Evolutionary conservation across 2,888 invertebrate species (phyloP), one percentile per base, ranked within the genome.

Genomic region (Pherbina coryleti): DNA sequence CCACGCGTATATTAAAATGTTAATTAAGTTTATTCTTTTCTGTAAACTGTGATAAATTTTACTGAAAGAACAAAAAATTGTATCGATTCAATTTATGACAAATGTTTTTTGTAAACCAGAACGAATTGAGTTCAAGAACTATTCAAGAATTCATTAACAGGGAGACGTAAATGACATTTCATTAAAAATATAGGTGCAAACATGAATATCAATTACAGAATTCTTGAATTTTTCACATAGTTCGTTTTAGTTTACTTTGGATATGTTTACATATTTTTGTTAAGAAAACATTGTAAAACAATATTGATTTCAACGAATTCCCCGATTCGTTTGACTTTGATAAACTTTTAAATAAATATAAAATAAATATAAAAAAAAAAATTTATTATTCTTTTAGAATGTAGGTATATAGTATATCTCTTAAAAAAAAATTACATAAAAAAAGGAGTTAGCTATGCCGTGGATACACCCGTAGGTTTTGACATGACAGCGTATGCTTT

Each of bases 1-100:
- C 2, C n/a, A 11, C 3, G 51, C 77, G 70, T 77, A 53, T 74
- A 62, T 44, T 67, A 71, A 51, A 53, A 57, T 4, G 25, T 69
- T 72, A 60, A 53, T 62, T 69, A 77, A 79, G 78, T 80, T 81
- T 81, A 79, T 75, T 78, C 77, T 80, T 81, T 82, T 84, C 83
- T 84, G 81, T 83, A 85, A 84, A 82, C 85, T 85, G 84, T 85
- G 85, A 85, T 85, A 85, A 82, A 84, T 84, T 82, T 83, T 81
- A 82, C 77, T 81, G 72, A 83, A 83, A 83, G 81, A 83, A 80
- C 81, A 79, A 62, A 57, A 51, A 51, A 31, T 53, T 66, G n/a
- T 9, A 19, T 55, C n/a, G 9, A 75, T 22, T 34, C 22, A 74
- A 2, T 19, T 17, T 44, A n/a, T n/a, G 22, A 72, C 19, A 25